Evolutionary conservation across 1,140 invertebrate species (phyloP), one percentile per base, ranked within the genome.

Genomic region (Trypoxylus dichotomus): DNA sequence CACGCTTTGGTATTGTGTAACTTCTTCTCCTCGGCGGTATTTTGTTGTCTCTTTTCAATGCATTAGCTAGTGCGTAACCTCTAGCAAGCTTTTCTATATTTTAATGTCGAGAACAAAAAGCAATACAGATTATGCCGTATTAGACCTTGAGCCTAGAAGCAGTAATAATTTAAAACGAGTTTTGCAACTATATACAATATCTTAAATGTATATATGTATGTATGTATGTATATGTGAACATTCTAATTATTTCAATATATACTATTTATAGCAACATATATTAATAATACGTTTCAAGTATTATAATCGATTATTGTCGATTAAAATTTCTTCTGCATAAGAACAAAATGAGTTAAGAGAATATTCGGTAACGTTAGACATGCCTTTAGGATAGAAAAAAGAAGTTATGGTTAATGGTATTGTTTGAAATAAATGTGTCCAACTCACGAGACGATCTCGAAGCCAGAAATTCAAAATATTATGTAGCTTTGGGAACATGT

Each of bases 101-200:
- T 24, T 63, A 63, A 63, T 63, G 60, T 6, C 25, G 21, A 63
- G 60, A 63, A 63, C 60, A 63, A 63, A 63, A 27, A 63, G 60
- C 60, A 24, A 63, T 63, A 63, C 19, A 63, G 60, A 63, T 24
- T 63, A 63, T 27, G 60, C 60, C 60, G 60, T 24, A 63, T 63
- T 63, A 63, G 21, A 63, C 60, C 60, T 63, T 63, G 60, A 63
- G 60, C 60, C 60, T 63, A 63, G n/a, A 24, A 63, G 60, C 60
- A 7, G 60, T 27, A 19, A 63, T 63, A 63, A 63, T 63, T 25
- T 63, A 63, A 63, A 63, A 63, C 60, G 19, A 63, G 60, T 63
- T 63, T 63, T 27, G 60, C 60, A 63, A 63, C 60, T 63, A 11
- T 63, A 63, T 63, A 63, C 60, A 27, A 63, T 63, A 27, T 63